Percentiles rank a stretch among this genome's conserved stretches.
phyloP scores from a whole-genome alignment of 2,888 invertebrate genomes.

The Cantharis flavilabris region DNA sequence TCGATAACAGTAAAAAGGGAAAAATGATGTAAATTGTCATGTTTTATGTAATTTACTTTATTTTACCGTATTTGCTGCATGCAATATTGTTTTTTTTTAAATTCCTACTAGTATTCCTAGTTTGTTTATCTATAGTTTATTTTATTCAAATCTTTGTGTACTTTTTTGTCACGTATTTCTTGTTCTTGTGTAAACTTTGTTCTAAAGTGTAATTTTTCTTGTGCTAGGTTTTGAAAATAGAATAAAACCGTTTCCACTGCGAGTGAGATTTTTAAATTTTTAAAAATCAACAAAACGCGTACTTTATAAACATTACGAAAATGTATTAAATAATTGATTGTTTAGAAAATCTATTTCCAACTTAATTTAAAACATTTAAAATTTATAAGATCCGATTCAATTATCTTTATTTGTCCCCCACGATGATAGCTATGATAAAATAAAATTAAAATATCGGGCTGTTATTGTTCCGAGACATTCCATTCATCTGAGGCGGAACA shows the following conservation, averaged over 20 bases:
- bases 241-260: neutral
- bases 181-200: neutral
- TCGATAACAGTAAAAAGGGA: neutral
- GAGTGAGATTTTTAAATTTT: neutral
- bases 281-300: neutral
- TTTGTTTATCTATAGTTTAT: neutral
- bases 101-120: neutral
- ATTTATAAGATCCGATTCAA: neutral
- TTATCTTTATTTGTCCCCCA: neutral
- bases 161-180: neutral
- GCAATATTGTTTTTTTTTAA: neutral
- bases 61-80: neutral
- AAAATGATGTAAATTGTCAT: neutral
- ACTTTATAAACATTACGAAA: neutral
- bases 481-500: constrained; percentile 11
- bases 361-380: neutral
- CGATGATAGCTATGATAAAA: neutral
- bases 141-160: neutral
- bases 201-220: neutral
- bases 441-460: neutral
- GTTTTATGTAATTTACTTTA: neutral
- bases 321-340: neutral
- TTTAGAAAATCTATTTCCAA: neutral
- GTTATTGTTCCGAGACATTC: neutral
- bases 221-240: neutral